Evolutionary conservation across 2,888 invertebrate genomes (phyloP).

Genomic region (Cantharis rustica): DNA sequence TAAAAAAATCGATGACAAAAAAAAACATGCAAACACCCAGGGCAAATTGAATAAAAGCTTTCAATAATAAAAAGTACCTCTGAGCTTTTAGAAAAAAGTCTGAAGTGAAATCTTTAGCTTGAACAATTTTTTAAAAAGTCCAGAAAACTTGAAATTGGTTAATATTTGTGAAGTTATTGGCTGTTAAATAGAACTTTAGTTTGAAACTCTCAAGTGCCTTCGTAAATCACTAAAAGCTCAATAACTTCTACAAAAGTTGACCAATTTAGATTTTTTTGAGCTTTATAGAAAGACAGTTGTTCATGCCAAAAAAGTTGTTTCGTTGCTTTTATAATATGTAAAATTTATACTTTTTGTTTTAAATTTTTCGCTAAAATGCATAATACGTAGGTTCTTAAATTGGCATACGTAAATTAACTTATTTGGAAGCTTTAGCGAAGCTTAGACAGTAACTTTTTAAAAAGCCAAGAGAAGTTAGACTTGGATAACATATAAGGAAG

Average conservation of each 20-base stretch:
- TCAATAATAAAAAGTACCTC: too few species aligned
- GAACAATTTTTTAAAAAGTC: not conserved
- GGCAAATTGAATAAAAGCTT: too few species aligned
- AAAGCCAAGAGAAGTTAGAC: not conserved
- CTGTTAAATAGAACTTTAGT: not conserved
- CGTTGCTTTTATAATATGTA: not conserved
- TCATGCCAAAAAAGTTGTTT: not conserved
- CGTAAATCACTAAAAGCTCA: not conserved
- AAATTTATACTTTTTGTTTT: not conserved
- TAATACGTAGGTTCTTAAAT: too few species aligned
- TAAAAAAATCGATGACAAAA: too few species aligned
- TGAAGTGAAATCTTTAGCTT: too few species aligned
- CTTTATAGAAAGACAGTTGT: not conserved
- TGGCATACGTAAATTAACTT: too few species aligned
- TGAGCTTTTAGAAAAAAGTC: too few species aligned
- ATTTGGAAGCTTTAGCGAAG: too few species aligned
- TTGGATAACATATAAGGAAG: too few species aligned
- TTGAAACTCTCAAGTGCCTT: not conserved
- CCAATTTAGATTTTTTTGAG: not conserved
- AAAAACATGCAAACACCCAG: too few species aligned
- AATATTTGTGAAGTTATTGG: not conserved
- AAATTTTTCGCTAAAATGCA: too few species aligned
- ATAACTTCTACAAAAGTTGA: not conserved
- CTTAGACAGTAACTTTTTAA: not conserved
- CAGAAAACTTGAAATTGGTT: not conserved